These are phyloP conservation scores for Drosophila ficusphila DNA, from an alignment of 1,140 invertebrate species.

Conservation along the genomic window DNA sequence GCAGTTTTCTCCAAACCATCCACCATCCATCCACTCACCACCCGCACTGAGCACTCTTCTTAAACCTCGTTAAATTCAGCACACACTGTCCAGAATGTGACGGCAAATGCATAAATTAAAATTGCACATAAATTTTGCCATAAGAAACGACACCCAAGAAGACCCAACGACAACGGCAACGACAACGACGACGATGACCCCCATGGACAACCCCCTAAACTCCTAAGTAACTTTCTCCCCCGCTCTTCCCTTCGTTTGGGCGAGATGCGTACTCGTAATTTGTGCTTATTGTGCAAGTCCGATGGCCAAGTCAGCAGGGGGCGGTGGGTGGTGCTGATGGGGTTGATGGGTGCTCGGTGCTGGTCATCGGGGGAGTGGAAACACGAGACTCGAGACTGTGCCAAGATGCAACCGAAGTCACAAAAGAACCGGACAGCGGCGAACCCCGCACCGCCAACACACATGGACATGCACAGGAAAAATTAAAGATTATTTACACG, in stretches of 20 bases:
- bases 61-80: conserved; percentile 48
- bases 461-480: neutral
- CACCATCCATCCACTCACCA: neutral
- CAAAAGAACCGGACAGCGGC: conserved; percentile 72
- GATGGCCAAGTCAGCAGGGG: conserved; percentile 22
- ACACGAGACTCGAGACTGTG: conserved; percentile 25
- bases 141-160: conserved; percentile 70
- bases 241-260: conserved; percentile 2
- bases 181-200: conserved; percentile 47
- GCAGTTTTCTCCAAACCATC: neutral
- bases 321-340: neutral
- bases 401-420: conserved; percentile 59
- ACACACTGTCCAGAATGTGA: conserved; percentile 51
- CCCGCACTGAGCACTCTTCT: conserved; percentile 16
- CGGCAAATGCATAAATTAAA: conserved; percentile 70
- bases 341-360: neutral
- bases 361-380: neutral
- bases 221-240: conserved; percentile 25
- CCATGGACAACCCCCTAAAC: conserved; percentile 53
- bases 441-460: conserved; percentile 14
- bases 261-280: conserved; percentile 72
- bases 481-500: neutral
- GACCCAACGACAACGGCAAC: conserved; percentile 15
- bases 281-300: conserved; percentile 73
- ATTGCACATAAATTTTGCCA: conserved; percentile 71